These are phyloP conservation scores for Drosophila obscura DNA, from an alignment of 1,140 invertebrate genomes.

Conservation along the genomic window DNA sequence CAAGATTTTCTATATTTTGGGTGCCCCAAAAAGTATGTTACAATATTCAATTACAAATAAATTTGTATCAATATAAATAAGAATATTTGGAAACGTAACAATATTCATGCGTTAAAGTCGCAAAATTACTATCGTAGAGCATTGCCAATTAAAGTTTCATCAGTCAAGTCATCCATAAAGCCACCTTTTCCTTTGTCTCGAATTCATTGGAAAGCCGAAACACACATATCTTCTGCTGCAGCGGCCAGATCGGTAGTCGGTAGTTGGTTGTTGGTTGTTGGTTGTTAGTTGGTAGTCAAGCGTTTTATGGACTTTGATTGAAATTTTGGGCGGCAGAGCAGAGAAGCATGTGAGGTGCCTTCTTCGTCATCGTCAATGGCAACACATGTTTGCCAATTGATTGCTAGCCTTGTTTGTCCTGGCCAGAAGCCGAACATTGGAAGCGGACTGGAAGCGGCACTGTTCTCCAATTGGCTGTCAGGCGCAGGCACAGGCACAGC, in stretches of 20 bases:
- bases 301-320: constrained; percentile 55
- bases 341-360: constrained; percentile 6
- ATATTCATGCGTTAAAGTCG: too few relatives aligned
- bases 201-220: constrained; percentile 11
- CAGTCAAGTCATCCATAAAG: constrained; percentile 27
- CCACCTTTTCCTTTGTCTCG: neutral
- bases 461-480: neutral
- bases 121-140: neutral
- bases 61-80: too few relatives aligned
- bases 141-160: constrained; percentile 41
- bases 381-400: constrained; percentile 63
- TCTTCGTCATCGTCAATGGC: constrained; percentile 45
- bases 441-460: constrained; percentile 1
- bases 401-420: constrained; percentile 50
- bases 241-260: constrained; percentile 34
- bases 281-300: constrained; percentile 38
- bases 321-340: neutral
- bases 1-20: neutral
- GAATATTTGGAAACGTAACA: too few relatives aligned
- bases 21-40: too few relatives aligned
- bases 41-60: neutral
- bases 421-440: constrained; percentile 9
- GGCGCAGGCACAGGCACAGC: neutral
- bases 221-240: constrained; percentile 30
- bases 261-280: too few relatives aligned